Percentiles rank a stretch among this genome's conserved stretches.
These are phyloP conservation scores for Poecilobothrus nobilitatus DNA, from an alignment of 2,888 invertebrate species.

Conservation along the genomic window DNA sequence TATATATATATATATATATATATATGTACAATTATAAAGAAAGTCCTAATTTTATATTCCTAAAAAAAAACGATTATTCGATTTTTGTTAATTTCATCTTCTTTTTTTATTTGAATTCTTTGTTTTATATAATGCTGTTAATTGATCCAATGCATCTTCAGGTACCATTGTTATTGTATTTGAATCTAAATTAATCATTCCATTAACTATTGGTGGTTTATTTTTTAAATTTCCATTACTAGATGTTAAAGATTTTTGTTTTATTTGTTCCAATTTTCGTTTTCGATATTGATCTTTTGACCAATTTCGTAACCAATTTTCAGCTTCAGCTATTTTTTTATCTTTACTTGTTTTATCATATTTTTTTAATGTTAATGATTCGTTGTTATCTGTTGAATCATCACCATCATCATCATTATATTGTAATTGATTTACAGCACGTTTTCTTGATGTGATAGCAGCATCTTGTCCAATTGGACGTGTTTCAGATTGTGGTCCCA, in stretches of 20 bases:
- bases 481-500: constrained; percentile 72
- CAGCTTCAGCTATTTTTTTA: neutral
- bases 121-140: neutral
- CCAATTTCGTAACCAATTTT: neutral
- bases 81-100: neutral
- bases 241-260: neutral
- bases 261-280: neutral
- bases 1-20: no score
- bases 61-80: neutral
- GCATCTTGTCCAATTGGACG: constrained; percentile 49
- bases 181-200: neutral
- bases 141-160: neutral
- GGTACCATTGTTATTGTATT: constrained; percentile 4
- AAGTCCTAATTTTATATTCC: no score
- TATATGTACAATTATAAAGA: no score
- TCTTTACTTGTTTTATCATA: neutral
- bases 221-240: neutral
- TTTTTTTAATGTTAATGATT: neutral
- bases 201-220: neutral
- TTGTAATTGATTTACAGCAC: neutral
- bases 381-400: neutral
- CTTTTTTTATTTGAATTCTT: neutral
- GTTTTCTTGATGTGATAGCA: neutral
- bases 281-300: neutral
- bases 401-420: neutral